Evolutionary conservation across 2,113 vertebrate species (phyloP).

Genomic region (Sorex araneus): DNA sequence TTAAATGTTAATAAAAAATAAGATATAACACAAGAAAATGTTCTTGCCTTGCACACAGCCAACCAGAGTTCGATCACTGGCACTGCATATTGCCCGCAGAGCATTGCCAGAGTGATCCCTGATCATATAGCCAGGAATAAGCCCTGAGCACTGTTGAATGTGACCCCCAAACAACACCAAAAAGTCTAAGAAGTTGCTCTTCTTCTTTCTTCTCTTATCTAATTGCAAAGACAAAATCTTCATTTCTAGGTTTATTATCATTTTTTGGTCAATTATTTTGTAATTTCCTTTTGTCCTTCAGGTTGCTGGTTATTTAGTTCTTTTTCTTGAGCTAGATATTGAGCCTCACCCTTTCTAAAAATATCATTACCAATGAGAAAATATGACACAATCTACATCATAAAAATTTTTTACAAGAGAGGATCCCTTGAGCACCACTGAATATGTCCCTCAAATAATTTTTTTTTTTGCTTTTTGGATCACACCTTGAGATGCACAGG

Average conservation of each 20-base stretch:
- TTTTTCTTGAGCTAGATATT: slow-evolving; percentile 53
- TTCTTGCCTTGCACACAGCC: too few species aligned
- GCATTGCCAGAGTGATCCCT: too few species aligned
- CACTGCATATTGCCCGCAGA: too few species aligned
- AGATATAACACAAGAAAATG: too few species aligned
- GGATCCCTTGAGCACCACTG: too few species aligned
- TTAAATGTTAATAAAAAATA: slow-evolving; percentile 27
- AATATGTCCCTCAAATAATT: too few species aligned
- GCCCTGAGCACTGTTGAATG: too few species aligned
- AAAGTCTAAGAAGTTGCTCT: slow-evolving; percentile 37
- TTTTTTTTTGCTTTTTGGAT: too few species aligned
- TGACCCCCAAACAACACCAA: not conserved
- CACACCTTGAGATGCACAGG: too few species aligned
- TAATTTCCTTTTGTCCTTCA: slow-evolving; percentile 55
- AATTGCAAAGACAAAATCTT: slow-evolving; percentile 31
- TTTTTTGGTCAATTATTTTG: not conserved
- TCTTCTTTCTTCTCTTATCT: not conserved
- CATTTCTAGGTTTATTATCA: not conserved
- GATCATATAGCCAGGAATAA: too few species aligned
- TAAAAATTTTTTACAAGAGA: not conserved
- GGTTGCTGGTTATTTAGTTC: slow-evolving; percentile 1
- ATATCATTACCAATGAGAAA: slow-evolving; percentile 49
- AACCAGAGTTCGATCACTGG: too few species aligned
- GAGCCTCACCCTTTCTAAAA: slow-evolving; percentile 32
- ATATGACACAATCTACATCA: slow-evolving; percentile 28